Evolutionary conservation across 92 coral and sea anemone genomes (phyloP).

Genomic region (Meandrina meandrites): DNA sequence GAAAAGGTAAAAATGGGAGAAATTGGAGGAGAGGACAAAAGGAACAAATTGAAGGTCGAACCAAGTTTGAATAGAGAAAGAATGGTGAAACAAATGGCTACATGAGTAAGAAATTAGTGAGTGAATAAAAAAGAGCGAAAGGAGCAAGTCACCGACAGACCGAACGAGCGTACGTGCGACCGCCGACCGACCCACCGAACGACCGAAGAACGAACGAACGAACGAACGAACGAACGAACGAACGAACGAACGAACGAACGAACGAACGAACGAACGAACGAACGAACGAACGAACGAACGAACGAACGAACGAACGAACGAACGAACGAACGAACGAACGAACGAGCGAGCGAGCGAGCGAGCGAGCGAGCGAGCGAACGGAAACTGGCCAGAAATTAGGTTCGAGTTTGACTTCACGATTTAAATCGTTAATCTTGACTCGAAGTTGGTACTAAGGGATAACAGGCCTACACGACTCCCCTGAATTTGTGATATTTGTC

Average conservation of each 20-base stretch:
- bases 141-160: background rate
- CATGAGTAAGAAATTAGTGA: background rate
- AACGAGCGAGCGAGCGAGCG: too few relatives aligned
- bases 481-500: background rate
- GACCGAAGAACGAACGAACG: background rate
- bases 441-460: background rate
- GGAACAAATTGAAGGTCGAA: background rate
- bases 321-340: too few relatives aligned
- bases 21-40: background rate
- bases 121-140: background rate
- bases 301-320: too few relatives aligned
- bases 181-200: background rate
- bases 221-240: too few relatives aligned
- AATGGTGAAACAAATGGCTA: background rate
- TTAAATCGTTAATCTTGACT: background rate
- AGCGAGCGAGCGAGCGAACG: too few relatives aligned
- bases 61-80: background rate
- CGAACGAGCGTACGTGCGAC: background rate
- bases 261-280: too few relatives aligned
- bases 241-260: too few relatives aligned
- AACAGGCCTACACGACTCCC: background rate
- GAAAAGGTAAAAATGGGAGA: background rate
- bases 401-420: background rate
- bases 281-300: too few relatives aligned
- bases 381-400: background rate